Percentiles rank a stretch among this genome's conserved stretches.
Conservation (phyloP, 1,140 invertebrate genomes). For the Drosophila parvula region DNA sequence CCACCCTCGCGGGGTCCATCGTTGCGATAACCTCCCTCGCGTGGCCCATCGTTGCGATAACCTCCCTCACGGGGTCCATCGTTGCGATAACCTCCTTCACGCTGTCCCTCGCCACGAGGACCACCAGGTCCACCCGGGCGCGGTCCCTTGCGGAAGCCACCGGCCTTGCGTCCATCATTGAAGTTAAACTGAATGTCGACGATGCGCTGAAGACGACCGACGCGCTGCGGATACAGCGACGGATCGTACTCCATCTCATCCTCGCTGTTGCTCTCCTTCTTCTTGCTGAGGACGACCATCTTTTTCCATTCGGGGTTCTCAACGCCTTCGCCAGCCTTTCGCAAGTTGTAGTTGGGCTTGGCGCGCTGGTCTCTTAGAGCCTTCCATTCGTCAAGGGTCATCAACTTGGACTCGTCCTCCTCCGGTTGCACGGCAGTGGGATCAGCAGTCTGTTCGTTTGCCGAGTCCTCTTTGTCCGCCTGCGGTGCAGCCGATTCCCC, state of each 20-base stretch:
- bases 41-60: slow-evolving; percentile 2
- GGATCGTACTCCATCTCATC: slow-evolving; percentile 89
- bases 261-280: slow-evolving; percentile 86
- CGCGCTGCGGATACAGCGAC: slow-evolving; percentile 93
- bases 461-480: slow-evolving; percentile 84
- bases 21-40: slow-evolving; percentile 27
- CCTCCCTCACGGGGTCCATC: slow-evolving; percentile 21
- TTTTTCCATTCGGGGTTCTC: slow-evolving; percentile 96
- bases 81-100: slow-evolving; percentile 21
- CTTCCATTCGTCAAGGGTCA: slow-evolving; percentile 96
- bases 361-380: slow-evolving; percentile 89
- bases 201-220: slow-evolving; percentile 93
- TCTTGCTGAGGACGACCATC: slow-evolving; percentile 87
- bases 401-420: slow-evolving; percentile 91
- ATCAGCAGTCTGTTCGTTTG: slow-evolving; percentile 85
- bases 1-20: slow-evolving; percentile 44
- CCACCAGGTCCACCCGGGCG: slow-evolving; percentile 81
- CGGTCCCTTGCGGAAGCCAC: slow-evolving; percentile 86
- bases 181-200: slow-evolving; percentile 96
- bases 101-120: slow-evolving; percentile 31
- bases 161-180: slow-evolving; percentile 89
- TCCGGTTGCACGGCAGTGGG: slow-evolving; percentile 75
- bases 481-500: slow-evolving; percentile 76
- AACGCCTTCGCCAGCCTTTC: slow-evolving; percentile 96
- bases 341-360: slow-evolving; percentile 93